phyloP scores from a whole-genome alignment of 2,113 vertebrate species.

The Xenus cinereus region DNA sequence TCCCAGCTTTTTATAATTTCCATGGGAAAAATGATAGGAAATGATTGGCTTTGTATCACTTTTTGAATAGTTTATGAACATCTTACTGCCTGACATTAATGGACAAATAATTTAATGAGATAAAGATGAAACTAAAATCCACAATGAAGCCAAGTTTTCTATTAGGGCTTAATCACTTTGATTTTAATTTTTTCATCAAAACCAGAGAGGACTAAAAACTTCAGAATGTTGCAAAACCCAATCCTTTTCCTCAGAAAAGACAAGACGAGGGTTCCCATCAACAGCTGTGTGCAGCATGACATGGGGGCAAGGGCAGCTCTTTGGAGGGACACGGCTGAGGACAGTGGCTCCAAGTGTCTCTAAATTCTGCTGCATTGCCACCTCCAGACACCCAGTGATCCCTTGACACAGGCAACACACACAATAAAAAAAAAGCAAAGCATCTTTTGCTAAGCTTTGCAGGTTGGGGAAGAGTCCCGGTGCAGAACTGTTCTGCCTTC shows the following conservation, averaged over 20 bases:
- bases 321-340: accelerated
- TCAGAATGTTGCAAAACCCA: not conserved
- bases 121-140: not conserved
- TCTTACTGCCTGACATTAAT: not conserved
- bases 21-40: not conserved
- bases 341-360: not conserved
- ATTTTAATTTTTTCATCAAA: not conserved
- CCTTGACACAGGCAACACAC: accelerated
- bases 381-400: not conserved
- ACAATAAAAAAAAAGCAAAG: not conserved
- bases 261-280: accelerated
- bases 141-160: not conserved
- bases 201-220: not conserved
- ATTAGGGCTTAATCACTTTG: not conserved
- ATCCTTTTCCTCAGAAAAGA: not conserved
- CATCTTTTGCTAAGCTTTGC: not conserved
- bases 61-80: not conserved
- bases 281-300: not conserved
- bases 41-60: not conserved
- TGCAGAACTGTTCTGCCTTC: not conserved
- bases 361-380: not conserved
- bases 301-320: accelerated
- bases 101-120: not conserved
- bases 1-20: not conserved
- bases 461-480: not conserved